Conservation (phyloP, 2,888 invertebrate species). For the Leptodirus hochenwartii region DNA sequence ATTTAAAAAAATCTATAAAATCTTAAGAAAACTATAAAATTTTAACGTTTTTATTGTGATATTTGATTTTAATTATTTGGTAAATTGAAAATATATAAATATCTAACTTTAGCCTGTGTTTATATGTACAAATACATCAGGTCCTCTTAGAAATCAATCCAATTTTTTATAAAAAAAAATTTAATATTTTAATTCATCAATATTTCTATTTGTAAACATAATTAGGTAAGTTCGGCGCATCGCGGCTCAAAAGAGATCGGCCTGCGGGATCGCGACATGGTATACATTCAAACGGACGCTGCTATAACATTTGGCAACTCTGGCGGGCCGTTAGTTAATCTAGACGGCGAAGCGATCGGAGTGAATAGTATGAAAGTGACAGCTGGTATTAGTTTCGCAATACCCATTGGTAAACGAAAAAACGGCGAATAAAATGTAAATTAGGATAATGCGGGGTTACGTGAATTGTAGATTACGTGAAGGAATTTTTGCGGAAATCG, state of each 20-base stretch:
- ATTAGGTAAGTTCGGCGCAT: constrained; percentile 32
- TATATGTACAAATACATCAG: no score
- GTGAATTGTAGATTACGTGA: constrained; percentile 48
- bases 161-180: no score
- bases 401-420: constrained; percentile 44
- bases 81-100: no score
- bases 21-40: no score
- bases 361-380: constrained; percentile 85
- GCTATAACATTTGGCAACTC: constrained; percentile 92
- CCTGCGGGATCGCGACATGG: constrained; percentile 40
- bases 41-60: no score
- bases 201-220: no score
- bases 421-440: neutral
- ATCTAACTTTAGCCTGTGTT: no score
- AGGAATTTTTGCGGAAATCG: constrained; percentile 37
- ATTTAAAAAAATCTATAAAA: no score
- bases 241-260: constrained; percentile 54
- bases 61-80: no score
- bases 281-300: constrained; percentile 88
- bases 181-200: no score
- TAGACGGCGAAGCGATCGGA: constrained; percentile 88
- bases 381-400: constrained; percentile 86
- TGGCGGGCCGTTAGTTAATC: constrained; percentile 83
- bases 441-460: neutral
- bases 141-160: no score